Evolutionary conservation across 2,888 invertebrate species (phyloP), one percentile per base, ranked within the genome.

Genomic region (Leptura quadrifasciata): DNA sequence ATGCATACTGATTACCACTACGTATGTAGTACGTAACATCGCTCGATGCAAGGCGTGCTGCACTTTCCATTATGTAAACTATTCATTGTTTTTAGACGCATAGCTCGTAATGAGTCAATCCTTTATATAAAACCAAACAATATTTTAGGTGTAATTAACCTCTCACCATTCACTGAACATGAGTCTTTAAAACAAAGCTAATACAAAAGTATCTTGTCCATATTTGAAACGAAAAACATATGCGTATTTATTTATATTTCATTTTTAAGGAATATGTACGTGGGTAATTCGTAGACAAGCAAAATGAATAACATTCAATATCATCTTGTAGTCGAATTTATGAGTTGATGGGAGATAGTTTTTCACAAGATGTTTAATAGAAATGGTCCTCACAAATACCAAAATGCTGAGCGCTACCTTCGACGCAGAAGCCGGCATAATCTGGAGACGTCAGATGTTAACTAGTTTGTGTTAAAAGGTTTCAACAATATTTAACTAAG

Each of bases 1-100:
- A 47, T 47, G 47, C 47, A 47, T 47, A 47, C 47, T n/a, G 47
- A 47, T 47, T 47, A 47, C 47, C 47, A 47, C n/a, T 47, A n/a
- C 47, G 47, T 47, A 47, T 47, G 5, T 47, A n/a, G 15, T 15
- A 39, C 15, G 39, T 15, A 39, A n/a, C 12, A n/a, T 3, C 47
- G 12, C 47, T 47, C 12, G 17, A 47, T 47, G 17, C 12, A 12
- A 15, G 12, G 5, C 47, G 2, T 47, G 47, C 3, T 47, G 47
- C 47, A 47, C 47, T 47, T 47, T 47, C n/a, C 47, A 47, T 47
- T 47, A 47, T 47, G 47, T 47, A 47, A 47, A 31, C 5, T 31
- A 31, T 12, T 47, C 47, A 2, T 47, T 47, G 47, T 47, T 47
- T 47, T n/a, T 15, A 47, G 47, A 47, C 10, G 8, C 47, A n/a